Evolutionary conservation across 1,140 invertebrate species (phyloP), one percentile per base, ranked within the genome.

Genomic region (Nylanderia fulva): DNA sequence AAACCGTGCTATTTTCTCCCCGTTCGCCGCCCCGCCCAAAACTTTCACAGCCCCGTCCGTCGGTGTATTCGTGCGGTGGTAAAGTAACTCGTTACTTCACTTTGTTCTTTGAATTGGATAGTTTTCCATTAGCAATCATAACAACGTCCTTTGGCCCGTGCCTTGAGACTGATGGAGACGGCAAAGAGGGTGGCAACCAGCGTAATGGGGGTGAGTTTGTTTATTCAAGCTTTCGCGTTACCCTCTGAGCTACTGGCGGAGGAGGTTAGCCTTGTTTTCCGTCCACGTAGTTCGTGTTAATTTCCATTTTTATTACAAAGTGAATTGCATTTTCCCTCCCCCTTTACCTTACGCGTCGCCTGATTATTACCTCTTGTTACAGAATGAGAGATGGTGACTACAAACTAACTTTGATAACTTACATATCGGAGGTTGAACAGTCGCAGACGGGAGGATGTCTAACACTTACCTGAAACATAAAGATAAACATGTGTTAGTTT

Each of bases 71-170:
- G 86, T 85, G 79, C 85, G 72, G 68, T 77, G 86, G 84, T 75
- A 86, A 90, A 91, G 91, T 90, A 92, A 93, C 91, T 93, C 92
- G 91, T 93, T 93, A 93, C 92, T 93, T 92, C 84, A 90, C 93
- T 93, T 93, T 93, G 93, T 93, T 93, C 92, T 93, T 93, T 92
- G 93, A 94, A 94, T 93, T 93, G 91, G 92, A 93, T 93, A 94
- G 93, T 94, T 94, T 93, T 93, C 91, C 93, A 94, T 94, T 93
- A 94, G 92, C 93, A 93, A 92, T 93, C 92, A 94, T 93, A 93
- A 94, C 93, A 93, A 92, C 90, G 91, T 92, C 91, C 92, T 93
- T 93, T 92, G 88, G 90, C 83, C 90, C 80, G 63, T 89, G 80
- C 86, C 85, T 87, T 72, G 87, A 80, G 84, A 91, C 89, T 90